These are phyloP conservation scores for Sesamia nonagrioides DNA, from an alignment of 1,140 invertebrate species.

Conservation along the genomic window DNA sequence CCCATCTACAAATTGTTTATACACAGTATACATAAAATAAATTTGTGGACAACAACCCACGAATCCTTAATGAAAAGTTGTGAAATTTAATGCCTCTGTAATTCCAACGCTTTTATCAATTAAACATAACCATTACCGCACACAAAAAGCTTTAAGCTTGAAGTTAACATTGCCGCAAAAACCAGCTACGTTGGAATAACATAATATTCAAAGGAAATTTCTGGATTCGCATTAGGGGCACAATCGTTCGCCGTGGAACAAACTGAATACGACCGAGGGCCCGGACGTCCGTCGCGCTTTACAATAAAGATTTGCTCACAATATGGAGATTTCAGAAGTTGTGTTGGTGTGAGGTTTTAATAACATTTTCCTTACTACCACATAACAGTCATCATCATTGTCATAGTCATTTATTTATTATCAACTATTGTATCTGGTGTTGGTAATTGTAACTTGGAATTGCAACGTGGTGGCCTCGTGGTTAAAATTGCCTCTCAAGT, in stretches of 20 bases:
- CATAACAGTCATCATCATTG: no score
- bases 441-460: no score
- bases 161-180: background rate
- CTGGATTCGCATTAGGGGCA: constrained; percentile 6
- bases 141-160: background rate
- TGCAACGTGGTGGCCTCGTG: no score
- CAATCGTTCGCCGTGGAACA: constrained; percentile 24
- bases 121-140: background rate
- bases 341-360: no score
- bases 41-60: no score
- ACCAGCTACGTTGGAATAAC: background rate
- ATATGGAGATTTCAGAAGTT: background rate
- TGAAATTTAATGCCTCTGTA: background rate
- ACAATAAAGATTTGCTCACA: constrained; percentile 18
- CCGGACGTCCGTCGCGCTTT: constrained; percentile 29
- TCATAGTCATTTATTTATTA: no score
- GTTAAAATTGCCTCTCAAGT: no score
- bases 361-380: no score
- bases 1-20: no score
- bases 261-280: constrained; percentile 20
- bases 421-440: no score
- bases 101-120: background rate
- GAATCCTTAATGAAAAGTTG: background rate
- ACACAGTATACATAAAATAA: no score
- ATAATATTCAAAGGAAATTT: constrained; percentile 26